Evolutionary conservation across 2,113 vertebrate genomes (phyloP), one percentile per base, ranked within the genome.

Genomic region (Phylloscopus trochiloides): DNA sequence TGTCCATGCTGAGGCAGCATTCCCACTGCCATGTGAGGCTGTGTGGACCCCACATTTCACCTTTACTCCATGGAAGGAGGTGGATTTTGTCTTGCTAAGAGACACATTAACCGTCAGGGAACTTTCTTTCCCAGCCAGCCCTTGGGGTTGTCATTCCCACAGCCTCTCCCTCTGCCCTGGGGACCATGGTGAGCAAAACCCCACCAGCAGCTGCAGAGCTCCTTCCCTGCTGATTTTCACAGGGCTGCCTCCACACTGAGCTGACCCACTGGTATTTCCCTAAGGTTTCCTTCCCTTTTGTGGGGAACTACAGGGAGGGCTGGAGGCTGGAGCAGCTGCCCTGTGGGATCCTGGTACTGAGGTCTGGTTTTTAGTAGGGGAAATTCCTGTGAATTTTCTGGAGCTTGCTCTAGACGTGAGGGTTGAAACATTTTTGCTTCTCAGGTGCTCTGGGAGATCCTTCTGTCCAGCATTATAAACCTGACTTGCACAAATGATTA

Each of bases 401-500:
- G 31, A 90, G 36, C 40, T 86, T 1, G 0, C 43, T 71, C 25
- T n/a, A 8, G 72, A 36, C 2, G 2, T 6, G 3, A 74, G 16
- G 4, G 21, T 55, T 59, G 62, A 74, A 55, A 59, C 6, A 1
- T 32, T 92, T 85, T 81, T 83, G 20, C 68, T 90, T 74, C 72
- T 63, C 16, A 36, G 79, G 58, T 73, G 36, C 45, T 65, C 22
- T 92, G 93, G 68, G 79, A 90, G 31, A 82, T 94, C 18, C 28
- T 92, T 4, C 68, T 65, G 79, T 84, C 79, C 76, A 67, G 87
- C 59, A 21, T n/a, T 58, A 21, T 86, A 87, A 80, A 48, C 32
- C 83, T 92, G 90, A 92, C 78, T 92, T 87, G 90, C 79, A 94
- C 79, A 90, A 92, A 71, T 84, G 25, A 83, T 86, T 94, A 84